Evolutionary conservation across 2,888 invertebrate genomes (phyloP).

Genomic region (Anoplius nigerrimus): DNA sequence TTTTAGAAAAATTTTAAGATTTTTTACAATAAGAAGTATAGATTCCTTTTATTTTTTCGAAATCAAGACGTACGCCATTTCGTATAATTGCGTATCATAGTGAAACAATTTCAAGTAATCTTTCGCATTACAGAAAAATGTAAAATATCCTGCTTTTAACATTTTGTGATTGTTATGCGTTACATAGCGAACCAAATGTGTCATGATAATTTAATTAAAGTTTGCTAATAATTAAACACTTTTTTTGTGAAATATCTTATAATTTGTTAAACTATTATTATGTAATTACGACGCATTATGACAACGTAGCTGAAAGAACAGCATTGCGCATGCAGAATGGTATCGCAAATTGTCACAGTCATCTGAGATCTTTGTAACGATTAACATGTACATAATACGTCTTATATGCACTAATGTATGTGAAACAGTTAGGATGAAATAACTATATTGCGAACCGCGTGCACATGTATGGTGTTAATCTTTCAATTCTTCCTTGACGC

Average conservation of each 20-base stretch:
- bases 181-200: too few relatives aligned
- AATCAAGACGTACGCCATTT: too few relatives aligned
- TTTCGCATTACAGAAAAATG: too few relatives aligned
- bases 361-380: conserved; percentile 53
- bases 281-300: conserved; percentile 22
- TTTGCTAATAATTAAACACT: neutral
- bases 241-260: neutral
- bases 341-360: conserved; percentile 60
- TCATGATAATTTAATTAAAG: neutral
- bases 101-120: too few relatives aligned
- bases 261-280: neutral
- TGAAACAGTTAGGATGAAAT: conserved; percentile 36
- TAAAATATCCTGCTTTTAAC: too few relatives aligned
- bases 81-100: neutral
- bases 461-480: conserved; percentile 31
- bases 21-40: conserved; percentile 7
- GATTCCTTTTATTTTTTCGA: too few relatives aligned
- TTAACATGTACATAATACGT: conserved; percentile 57
- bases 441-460: conserved; percentile 38
- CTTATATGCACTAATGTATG: conserved; percentile 38
- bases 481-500: conserved; percentile 47
- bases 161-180: conserved; percentile 2
- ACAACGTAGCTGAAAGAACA: conserved; percentile 22
- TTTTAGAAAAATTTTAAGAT: neutral
- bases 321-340: conserved; percentile 33